Percentiles rank a stretch among this genome's conserved stretches.
Evolutionary conservation across 2,797 vertebrate genomes (phyloP).

Genomic region (Melanogrammus aeglefinus): DNA sequence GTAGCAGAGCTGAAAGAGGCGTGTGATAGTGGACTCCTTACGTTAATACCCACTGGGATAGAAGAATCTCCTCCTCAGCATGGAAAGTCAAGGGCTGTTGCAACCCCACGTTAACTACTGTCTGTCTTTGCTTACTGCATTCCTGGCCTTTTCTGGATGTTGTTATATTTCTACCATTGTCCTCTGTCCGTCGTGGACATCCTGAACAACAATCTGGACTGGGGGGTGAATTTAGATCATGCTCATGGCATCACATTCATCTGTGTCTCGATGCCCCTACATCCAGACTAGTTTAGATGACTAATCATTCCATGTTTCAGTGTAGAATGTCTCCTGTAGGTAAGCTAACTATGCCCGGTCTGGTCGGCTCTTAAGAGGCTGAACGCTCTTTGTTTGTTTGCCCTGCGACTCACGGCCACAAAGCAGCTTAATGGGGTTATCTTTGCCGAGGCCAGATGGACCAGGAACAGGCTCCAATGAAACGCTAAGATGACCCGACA

Average conservation of each 20-base stretch:
- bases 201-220: not conserved
- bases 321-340: slow-evolving; percentile 26
- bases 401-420: slow-evolving; percentile 35
- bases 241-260: not conserved
- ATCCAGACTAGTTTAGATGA: not conserved
- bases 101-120: not conserved
- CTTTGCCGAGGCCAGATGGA: slow-evolving; percentile 57
- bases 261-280: not conserved
- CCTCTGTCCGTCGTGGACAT: not conserved
- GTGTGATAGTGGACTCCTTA: not conserved
- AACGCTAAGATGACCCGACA: slow-evolving; percentile 17
- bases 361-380: slow-evolving; percentile 45
- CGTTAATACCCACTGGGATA: not conserved
- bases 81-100: not conserved
- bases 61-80: not conserved
- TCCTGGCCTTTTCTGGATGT: not conserved
- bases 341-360: slow-evolving; percentile 34
- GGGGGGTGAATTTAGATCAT: not conserved
- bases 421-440: slow-evolving; percentile 64
- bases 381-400: slow-evolving; percentile 58
- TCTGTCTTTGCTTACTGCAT: not conserved
- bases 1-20: not conserved
- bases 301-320: not conserved
- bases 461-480: slow-evolving; percentile 35
- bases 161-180: not conserved